Percentiles rank a stretch among this genome's conserved stretches.
Evolutionary conservation across 2,888 invertebrate genomes (phyloP).

Genomic region (Panopea generosa): DNA sequence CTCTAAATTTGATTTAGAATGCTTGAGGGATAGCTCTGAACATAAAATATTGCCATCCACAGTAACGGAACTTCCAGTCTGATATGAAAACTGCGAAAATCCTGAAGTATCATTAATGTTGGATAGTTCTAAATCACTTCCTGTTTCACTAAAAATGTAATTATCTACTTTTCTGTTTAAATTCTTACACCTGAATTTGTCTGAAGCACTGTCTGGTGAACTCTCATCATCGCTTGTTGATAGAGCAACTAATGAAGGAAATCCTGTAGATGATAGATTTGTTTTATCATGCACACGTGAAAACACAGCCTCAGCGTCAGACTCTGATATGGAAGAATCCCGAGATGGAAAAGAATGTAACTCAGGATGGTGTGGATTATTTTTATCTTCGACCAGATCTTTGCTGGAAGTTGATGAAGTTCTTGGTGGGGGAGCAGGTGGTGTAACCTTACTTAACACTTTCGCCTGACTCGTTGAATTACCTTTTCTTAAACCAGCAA

Average conservation of each 20-base stretch:
- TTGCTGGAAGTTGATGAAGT: slow-evolving; percentile 45
- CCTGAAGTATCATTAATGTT: slow-evolving; percentile 34
- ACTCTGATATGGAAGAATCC: slow-evolving; percentile 60
- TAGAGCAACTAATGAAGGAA: slow-evolving; percentile 77
- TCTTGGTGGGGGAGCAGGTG: slow-evolving; percentile 69
- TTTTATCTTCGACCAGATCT: slow-evolving; percentile 28
- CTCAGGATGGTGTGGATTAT: slow-evolving; percentile 35
- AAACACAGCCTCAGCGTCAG: slow-evolving; percentile 79
- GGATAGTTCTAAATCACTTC: slow-evolving; percentile 34
- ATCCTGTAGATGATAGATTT: slow-evolving; percentile 73
- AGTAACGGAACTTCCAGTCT: slow-evolving; percentile 44
- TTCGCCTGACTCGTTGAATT: slow-evolving; percentile 44
- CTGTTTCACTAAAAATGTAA: slow-evolving; percentile 50
- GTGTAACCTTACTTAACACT: slow-evolving; percentile 67
- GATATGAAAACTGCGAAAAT: slow-evolving; percentile 47
- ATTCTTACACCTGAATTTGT: slow-evolving; percentile 12
- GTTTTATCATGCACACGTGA: slow-evolving; percentile 79
- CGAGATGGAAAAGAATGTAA: slow-evolving; percentile 58
- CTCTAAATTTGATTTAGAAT: slow-evolving; percentile 56
- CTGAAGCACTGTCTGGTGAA: slow-evolving; percentile 40
- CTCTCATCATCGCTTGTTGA: slow-evolving; percentile 69
- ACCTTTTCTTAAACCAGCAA: slow-evolving; percentile 62
- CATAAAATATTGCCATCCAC: slow-evolving; percentile 19
- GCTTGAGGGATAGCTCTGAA: slow-evolving; percentile 29
- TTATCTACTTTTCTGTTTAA: slow-evolving; percentile 21